Base-by-base conservation (phyloP, 1,140 invertebrate species). In the Scaptomyza montana region DNA sequence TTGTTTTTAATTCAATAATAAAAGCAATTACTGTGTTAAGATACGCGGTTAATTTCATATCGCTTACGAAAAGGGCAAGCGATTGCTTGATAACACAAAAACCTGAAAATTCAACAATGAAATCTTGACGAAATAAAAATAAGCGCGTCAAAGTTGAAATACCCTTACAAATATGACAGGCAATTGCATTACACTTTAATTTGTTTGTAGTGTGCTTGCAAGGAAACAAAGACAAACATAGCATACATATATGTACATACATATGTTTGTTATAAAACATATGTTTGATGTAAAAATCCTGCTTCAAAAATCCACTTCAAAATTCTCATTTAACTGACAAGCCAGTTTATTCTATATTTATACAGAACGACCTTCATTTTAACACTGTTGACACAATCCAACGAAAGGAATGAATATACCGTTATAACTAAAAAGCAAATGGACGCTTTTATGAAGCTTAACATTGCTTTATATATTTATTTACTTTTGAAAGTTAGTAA, bases 291-390 rank as follows among this genome's bases (percentile, higher is more conserved):
- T 30, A 30, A 30, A 6, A 30, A 36, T 36, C 33, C 8, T 9
- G 33, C 33, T 36, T 33, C 7, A 1, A 33, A 33, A 2, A 36
- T 36, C 33, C 39, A 1, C 12, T 43, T 43, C n/a, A n/a, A 25
- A 4, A 4, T 25, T 25, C 21, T 25, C 21, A 3, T 2, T 25
- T 25, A 25, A 25, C 21, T 25, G 21, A 25, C 21, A 25, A 25
- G 3, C 21, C 16, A 66, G 28, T 49, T 47, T 49, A 33, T 68
- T 68, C 36, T 46, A 68, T 54, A 51, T 28, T 12, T 19, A 25
- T 30, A 61, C 16, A 30, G 21, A 66, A 19, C 43, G 64, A 62
- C 65, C 70, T 73, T 67, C 64, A 46, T n/a, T 43, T 55, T 36
- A 16, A 53, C 36, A 46, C 46, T 59, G 64, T 67, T 70, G 56